Base-by-base conservation (phyloP, 2,113 vertebrate species). In the Dicaeum eximium region DNA sequence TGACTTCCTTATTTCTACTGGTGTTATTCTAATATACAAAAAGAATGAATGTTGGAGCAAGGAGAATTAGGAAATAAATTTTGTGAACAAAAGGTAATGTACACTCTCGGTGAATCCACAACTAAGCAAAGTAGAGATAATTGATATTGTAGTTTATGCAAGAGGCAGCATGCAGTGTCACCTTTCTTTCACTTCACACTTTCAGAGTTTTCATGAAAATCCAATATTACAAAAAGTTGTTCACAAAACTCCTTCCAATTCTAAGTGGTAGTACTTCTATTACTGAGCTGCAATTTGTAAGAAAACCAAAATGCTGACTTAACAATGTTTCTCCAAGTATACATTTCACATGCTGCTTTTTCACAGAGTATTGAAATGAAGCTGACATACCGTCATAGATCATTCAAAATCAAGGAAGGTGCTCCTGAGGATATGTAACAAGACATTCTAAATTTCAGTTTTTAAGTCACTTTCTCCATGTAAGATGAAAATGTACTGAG, bases 241-340 rank as follows among this genome's bases (percentile, higher is more conserved):
- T 75, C 51, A 71, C 31, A 86, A 90, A 80, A 58, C 2, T 1
- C 1, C 11, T 45, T 35, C 42, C 53, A 33, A 47, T 91, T 91
- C 28, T 57, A 72, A 57, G 58, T 58, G 5, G 17, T 53, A 64
- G 23, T 56, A 37, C 27, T 78, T n/a, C 28, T 78, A 19, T 74
- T 62, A 86, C 77, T 50, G 57, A 85, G 23, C 6, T 75, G 45
- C 9, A 79, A 31, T 72, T 85, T 87, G 30, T 42, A 89, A 87
- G 81, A 80, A 79, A 91, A 85, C 3, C 10, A 81, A 92, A 91
- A 60, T 79, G 87, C 73, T 95, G 93, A 93, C 31, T 84, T 53
- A 65, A 60, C 13, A 73, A 57, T 85, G 1, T 75, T 95, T 58
- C 44, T 87, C 14, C 58, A 82, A 69, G 35, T 58, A 62, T 11